Evolutionary conservation across 2,113 vertebrate species (phyloP), one percentile per base, ranked within the genome.

Genomic region (Jaculus jaculus): DNA sequence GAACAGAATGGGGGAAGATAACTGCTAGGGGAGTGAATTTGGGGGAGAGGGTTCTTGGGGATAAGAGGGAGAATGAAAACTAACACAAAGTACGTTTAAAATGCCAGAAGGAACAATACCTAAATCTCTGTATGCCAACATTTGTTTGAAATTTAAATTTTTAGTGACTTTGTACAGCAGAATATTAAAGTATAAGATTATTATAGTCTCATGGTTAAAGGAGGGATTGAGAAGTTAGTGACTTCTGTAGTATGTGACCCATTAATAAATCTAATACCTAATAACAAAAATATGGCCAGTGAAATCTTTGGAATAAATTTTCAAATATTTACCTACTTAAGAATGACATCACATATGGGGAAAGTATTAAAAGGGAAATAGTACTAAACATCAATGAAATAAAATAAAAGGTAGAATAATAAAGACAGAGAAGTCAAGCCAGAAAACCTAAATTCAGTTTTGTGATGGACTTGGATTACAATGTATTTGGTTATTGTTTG

Each of bases 401-500:
- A 39, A 39, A 30, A 16, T 2, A 17, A 91, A 90, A 37, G 15
- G 18, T 42, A 71, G 47, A 66, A 78, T 82, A 61, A 68, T 32
- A 7, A 7, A 34, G 11, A 63, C 21, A 34, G 1, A 89, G 6
- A 74, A 79, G 4, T 8, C 66, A 82, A 73, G 60, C 4, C 34
- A 83, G 71, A 93, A 90, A 92, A 71, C 3, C 1, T 51, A 32
- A 78, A 88, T 82, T 89, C 28, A 85, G 79, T 86, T 28, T 92
- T 87, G 72, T 34, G 61, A 21, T n/a, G 26, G 39, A 82, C 2
- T 68, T 80, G n/a, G 28, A 83, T 16, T 54, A 54, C 54, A 54
- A 54, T 80, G 21, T 61, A 79, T 42, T 95, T 51, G 66, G 28
- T 72, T 92, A 83, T 13, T 87, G 24, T 88, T 94, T 95, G 61